Evolutionary conservation across 2,113 vertebrate genomes (phyloP).

Genomic region (Merops nubicus): DNA sequence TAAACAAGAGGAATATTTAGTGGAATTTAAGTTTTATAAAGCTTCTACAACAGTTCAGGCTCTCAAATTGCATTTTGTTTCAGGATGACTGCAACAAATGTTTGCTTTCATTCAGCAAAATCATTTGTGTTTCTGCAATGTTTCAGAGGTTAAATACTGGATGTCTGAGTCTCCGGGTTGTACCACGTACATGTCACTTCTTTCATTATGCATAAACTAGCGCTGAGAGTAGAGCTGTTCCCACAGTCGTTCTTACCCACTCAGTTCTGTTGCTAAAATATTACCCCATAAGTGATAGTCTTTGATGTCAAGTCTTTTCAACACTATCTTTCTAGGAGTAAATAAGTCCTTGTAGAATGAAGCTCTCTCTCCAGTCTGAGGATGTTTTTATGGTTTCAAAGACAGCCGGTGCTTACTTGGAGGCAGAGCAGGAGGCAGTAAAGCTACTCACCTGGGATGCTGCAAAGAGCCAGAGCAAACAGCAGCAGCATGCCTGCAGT

Average conservation of each 20-base stretch:
- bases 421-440: background rate
- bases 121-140: constrained; percentile 13
- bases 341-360: constrained; percentile 69
- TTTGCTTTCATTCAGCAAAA: constrained; percentile 20
- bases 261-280: constrained; percentile 75
- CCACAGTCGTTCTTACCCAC: constrained; percentile 73
- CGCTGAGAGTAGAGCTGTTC: constrained; percentile 56
- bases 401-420: background rate
- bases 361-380: constrained; percentile 47
- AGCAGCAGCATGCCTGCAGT: background rate
- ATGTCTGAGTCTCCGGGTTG: constrained; percentile 50
- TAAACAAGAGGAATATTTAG: background rate
- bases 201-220: constrained; percentile 71
- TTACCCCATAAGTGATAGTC: constrained; percentile 74
- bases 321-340: constrained; percentile 71
- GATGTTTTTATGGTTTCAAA: constrained; percentile 28
- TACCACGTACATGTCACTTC: constrained; percentile 64
- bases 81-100: background rate
- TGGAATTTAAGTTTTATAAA: background rate
- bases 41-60: background rate
- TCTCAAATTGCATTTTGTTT: background rate
- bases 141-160: constrained; percentile 57
- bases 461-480: constrained; percentile 6
- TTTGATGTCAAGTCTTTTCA: constrained; percentile 74
- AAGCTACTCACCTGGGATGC: constrained; percentile 42